Evolutionary conservation across 35 echinoderm and acorn worm species (phyloP).

Genomic region (Amphiura filiformis): DNA sequence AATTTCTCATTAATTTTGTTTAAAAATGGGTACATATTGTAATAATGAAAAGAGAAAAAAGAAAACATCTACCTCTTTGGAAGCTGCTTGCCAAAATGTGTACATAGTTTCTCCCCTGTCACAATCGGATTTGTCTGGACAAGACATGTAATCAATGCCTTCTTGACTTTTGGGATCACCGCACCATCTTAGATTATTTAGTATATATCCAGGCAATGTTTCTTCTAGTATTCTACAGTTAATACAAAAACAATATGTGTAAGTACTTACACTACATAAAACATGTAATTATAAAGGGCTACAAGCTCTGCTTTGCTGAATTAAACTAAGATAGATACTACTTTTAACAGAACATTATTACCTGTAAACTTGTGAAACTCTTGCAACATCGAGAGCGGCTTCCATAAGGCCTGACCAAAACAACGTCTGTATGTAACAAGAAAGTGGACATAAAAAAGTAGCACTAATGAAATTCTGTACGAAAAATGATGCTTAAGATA

Average conservation of each 20-base stretch:
- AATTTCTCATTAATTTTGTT: no score
- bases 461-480: no score
- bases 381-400: not conserved
- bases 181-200: not conserved
- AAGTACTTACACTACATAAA: no score
- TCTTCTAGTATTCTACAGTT: not conserved
- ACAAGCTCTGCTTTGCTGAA: no score
- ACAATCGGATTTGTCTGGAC: not conserved
- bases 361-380: not conserved
- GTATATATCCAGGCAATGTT: not conserved
- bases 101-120: not conserved
- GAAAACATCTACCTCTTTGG: not conserved
- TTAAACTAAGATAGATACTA: no score
- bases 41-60: no score
- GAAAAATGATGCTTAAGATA: no score
- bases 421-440: not conserved
- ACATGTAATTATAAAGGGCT: no score
- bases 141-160: not conserved
- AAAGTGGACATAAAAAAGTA: no score
- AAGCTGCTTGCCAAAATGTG: constrained; percentile 1
- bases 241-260: no score
- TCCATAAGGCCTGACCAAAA: not conserved
- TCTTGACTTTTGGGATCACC: not conserved
- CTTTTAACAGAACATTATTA: not conserved
- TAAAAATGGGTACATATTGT: no score